These are phyloP conservation scores for Mayetiola destructor DNA, from an alignment of 2,888 invertebrate genomes.

Conservation along the genomic window DNA sequence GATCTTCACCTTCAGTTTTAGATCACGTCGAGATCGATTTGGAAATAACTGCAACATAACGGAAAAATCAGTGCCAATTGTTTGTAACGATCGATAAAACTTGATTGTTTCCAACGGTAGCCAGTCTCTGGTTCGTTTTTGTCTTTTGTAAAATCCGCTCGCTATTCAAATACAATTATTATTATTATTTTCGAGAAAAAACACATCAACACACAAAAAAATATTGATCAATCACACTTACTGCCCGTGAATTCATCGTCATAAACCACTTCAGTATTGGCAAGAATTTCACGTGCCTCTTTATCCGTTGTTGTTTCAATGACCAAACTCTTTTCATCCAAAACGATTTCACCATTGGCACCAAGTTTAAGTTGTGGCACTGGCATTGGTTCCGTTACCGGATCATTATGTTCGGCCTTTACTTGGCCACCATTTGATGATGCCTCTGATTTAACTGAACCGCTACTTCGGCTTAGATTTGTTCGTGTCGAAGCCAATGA, in stretches of 20 bases:
- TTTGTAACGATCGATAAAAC: slow-evolving; percentile 80
- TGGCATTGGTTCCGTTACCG: slow-evolving; percentile 37
- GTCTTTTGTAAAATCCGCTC: slow-evolving; percentile 51
- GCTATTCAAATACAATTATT: slow-evolving; percentile 21
- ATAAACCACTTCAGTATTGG: slow-evolving; percentile 49
- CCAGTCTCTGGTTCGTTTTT: slow-evolving; percentile 60
- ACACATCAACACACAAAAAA: background rate
- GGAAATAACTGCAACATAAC: slow-evolving; percentile 76
- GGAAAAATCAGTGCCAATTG: slow-evolving; percentile 84
- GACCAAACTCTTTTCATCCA: slow-evolving; percentile 73
- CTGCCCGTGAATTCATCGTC: slow-evolving; percentile 36
- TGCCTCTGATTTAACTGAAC: slow-evolving; percentile 16
- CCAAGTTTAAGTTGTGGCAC: slow-evolving; percentile 78
- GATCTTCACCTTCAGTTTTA: slow-evolving; percentile 58
- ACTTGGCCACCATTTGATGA: background rate
- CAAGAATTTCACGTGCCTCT: slow-evolving; percentile 45
- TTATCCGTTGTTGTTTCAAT: slow-evolving; percentile 53
- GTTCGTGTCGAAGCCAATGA: slow-evolving; percentile 14
- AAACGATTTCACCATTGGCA: slow-evolving; percentile 66
- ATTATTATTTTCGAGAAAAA: background rate
- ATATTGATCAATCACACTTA: background rate
- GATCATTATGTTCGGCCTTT: slow-evolving; percentile 26
- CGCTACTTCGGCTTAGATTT: slow-evolving; percentile 8
- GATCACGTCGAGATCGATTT: slow-evolving; percentile 58
- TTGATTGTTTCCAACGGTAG: slow-evolving; percentile 63